Evolutionary conservation across 2,797 vertebrate species (phyloP).

Genomic region (Myotis findleyi): DNA sequence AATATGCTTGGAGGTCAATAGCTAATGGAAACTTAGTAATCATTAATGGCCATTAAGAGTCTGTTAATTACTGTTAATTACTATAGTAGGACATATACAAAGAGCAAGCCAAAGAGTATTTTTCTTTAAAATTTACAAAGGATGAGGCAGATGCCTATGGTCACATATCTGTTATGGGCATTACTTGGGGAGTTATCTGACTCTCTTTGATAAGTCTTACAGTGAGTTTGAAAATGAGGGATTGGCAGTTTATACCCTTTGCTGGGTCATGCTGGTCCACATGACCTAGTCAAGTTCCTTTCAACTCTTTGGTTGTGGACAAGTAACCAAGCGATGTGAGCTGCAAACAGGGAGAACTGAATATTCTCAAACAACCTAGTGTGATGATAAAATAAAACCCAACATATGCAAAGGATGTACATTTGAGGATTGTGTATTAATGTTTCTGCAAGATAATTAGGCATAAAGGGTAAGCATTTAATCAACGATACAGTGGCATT

Average conservation of each 20-base stretch:
- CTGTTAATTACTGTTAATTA: not conserved
- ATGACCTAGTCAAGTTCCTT: not conserved
- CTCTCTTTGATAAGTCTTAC: not conserved
- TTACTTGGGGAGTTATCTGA: not conserved
- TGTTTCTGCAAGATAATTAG: not conserved
- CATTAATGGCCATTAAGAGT: conserved; percentile 25
- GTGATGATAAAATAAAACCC: conserved; percentile 17
- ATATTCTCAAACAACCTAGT: not conserved
- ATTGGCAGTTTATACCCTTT: not conserved
- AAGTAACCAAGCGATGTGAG: not conserved
- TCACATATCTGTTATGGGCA: not conserved
- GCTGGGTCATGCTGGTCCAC: not conserved
- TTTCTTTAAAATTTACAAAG: conserved; percentile 24
- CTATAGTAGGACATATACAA: not conserved
- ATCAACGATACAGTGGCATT: not conserved
- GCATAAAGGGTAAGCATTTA: not conserved
- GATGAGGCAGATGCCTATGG: not conserved
- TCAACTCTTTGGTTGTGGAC: not conserved
- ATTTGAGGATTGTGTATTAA: not conserved
- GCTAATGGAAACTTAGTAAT: not conserved
- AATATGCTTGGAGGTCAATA: not conserved
- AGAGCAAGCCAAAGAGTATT: not conserved
- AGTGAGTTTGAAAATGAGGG: conserved; percentile 8
- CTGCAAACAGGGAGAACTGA: not conserved
- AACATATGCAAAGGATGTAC: not conserved